These are phyloP conservation scores for Liparis tanakae DNA, from an alignment of 2,797 vertebrate species.

Conservation along the genomic window DNA sequence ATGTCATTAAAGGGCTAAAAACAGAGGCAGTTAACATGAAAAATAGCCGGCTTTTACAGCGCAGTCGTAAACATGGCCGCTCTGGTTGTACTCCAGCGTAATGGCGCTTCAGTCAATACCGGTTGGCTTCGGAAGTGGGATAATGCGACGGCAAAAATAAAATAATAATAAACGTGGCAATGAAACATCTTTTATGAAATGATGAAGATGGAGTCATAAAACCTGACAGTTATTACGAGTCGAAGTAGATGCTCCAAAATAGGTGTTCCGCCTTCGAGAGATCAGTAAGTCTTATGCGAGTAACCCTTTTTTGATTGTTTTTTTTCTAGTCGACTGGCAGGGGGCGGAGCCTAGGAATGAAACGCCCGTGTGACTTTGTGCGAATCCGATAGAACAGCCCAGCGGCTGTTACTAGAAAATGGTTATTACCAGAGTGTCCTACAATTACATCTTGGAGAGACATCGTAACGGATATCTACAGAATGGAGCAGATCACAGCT, in stretches of 20 bases:
- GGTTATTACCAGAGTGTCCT: no score
- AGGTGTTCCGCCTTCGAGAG: conserved; percentile 55
- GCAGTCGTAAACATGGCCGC: conserved; percentile 64
- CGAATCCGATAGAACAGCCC: conserved; percentile 33
- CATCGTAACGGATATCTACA: no score
- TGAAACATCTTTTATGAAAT: conserved; percentile 74
- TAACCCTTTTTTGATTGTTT: conserved; percentile 34
- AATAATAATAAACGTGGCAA: conserved; percentile 71
- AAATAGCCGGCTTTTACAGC: conserved; percentile 51
- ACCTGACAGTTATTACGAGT: conserved; percentile 69
- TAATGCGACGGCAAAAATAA: conserved; percentile 61
- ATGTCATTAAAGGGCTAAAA: conserved; percentile 64
- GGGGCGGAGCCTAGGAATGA: conserved; percentile 46
- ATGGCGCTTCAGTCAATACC: conserved; percentile 69
- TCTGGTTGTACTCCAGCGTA: conserved; percentile 61
- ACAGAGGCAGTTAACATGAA: conserved; percentile 64
- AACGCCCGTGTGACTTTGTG: conserved; percentile 46
- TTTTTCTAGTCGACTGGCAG: conserved; percentile 52
- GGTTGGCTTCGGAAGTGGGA: conserved; percentile 58
- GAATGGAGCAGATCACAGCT: no score
- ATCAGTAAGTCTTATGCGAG: conserved; percentile 38
- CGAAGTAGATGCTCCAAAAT: conserved; percentile 67
- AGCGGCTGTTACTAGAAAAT: no score
- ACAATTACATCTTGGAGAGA: no score
- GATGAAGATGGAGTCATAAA: conserved; percentile 74